Conservation (phyloP, 1,140 invertebrate genomes). For the Drosophila lini region DNA sequence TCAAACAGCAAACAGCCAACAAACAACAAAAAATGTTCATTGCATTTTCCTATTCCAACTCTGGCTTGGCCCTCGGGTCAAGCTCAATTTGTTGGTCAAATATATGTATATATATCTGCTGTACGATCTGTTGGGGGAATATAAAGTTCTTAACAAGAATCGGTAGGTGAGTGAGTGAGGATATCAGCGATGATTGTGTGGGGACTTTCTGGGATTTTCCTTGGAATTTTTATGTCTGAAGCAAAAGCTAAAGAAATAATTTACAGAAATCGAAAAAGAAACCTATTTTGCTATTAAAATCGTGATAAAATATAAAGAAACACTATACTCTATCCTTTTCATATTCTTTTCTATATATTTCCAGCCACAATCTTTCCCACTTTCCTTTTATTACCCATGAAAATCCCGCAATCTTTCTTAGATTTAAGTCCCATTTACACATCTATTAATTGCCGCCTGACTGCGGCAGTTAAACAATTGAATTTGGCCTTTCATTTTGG, state of each 20-base stretch:
- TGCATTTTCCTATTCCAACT: conserved; percentile 34
- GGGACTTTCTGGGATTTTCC: conserved; percentile 14
- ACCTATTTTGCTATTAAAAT: not conserved
- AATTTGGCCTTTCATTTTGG: conserved; percentile 38
- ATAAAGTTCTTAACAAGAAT: conserved; percentile 12
- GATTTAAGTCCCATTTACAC: conserved; percentile 27
- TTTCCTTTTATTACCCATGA: not conserved
- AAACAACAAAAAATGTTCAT: conserved; percentile 5
- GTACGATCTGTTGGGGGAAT: conserved; percentile 23
- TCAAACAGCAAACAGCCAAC: conserved; percentile 15
- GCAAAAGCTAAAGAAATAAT: not conserved
- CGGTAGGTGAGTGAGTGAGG: not conserved
- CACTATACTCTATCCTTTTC: not conserved
- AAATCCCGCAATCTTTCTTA: conserved; percentile 15
- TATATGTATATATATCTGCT: conserved; percentile 6
- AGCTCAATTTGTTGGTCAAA: conserved; percentile 37
- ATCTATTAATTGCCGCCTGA: conserved; percentile 24
- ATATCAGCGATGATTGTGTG: conserved; percentile 30
- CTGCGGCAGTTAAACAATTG: conserved; percentile 22
- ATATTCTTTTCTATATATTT: not conserved
- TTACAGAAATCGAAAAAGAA: not conserved
- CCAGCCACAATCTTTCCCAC: not conserved
- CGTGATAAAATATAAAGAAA: not conserved
- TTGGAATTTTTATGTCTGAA: not conserved
- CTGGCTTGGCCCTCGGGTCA: conserved; percentile 27